Conservation (phyloP, 2,797 vertebrate species). For the Hipposideros larvatus region DNA sequence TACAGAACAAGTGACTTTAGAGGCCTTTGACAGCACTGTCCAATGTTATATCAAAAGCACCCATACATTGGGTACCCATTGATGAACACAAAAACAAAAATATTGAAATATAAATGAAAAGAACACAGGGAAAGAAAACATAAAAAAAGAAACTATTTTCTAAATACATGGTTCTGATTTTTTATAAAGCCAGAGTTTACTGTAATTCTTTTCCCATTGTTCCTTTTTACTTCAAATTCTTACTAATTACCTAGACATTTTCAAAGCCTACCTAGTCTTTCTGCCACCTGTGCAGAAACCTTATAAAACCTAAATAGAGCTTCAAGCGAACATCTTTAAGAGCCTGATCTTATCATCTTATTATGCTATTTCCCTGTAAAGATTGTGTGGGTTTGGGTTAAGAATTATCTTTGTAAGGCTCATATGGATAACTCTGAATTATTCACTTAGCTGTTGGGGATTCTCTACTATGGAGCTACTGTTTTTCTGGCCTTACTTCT, state of each 20-base stretch:
- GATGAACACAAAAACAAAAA: slow-evolving; percentile 7
- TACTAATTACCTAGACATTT: background rate
- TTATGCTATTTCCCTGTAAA: background rate
- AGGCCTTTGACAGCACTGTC: slow-evolving; percentile 23
- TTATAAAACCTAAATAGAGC: background rate
- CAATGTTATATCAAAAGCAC: background rate
- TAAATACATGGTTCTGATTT: background rate
- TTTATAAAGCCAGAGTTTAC: background rate
- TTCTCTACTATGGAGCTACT: background rate
- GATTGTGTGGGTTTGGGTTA: background rate
- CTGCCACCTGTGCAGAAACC: background rate
- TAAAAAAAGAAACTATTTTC: background rate
- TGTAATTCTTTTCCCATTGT: background rate
- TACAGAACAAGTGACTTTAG: slow-evolving; percentile 27
- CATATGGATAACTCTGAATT: background rate
- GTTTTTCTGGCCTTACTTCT: background rate
- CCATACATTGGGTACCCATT: background rate
- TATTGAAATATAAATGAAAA: background rate
- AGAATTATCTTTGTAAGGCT: background rate
- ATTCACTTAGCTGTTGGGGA: background rate
- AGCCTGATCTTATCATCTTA: background rate
- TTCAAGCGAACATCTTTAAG: background rate
- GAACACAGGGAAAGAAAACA: background rate
- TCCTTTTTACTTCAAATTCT: background rate
- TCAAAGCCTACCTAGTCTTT: background rate